Percentiles rank a stretch among this genome's conserved stretches.
Evolutionary conservation across 2,797 vertebrate species (phyloP).

Genomic region (Aselliscus stoliczkanus): DNA sequence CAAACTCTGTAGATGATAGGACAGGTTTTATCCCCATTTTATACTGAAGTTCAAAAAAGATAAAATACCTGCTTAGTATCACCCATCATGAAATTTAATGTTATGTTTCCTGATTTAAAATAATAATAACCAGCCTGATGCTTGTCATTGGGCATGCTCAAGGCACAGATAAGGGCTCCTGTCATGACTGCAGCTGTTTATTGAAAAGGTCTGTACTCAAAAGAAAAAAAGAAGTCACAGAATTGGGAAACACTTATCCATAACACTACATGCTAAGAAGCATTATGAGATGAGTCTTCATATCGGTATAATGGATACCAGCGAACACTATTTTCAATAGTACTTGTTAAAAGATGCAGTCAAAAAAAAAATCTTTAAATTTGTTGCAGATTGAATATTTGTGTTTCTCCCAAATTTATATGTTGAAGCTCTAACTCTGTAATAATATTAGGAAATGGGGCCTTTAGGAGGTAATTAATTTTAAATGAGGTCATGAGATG

Average conservation of each 20-base stretch:
- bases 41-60: not conserved
- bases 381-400: not conserved
- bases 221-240: not conserved
- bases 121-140: not conserved
- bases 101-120: not conserved
- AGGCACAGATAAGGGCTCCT: not conserved
- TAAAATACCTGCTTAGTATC: not conserved
- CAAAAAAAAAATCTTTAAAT: not conserved
- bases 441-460: not conserved
- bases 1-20: not conserved
- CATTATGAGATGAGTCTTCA: not conserved
- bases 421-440: not conserved
- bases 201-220: not conserved
- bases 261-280: not conserved
- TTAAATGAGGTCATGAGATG: not conserved
- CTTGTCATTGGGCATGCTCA: not conserved
- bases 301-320: not conserved
- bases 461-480: not conserved
- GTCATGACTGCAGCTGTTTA: not conserved
- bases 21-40: not conserved
- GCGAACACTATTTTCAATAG: not conserved
- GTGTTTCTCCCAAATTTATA: not conserved
- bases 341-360: not conserved
- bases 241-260: not conserved
- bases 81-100: not conserved